Evolutionary conservation across 2,797 vertebrate species (phyloP).

Genomic region (Megalops cyprinoides): DNA sequence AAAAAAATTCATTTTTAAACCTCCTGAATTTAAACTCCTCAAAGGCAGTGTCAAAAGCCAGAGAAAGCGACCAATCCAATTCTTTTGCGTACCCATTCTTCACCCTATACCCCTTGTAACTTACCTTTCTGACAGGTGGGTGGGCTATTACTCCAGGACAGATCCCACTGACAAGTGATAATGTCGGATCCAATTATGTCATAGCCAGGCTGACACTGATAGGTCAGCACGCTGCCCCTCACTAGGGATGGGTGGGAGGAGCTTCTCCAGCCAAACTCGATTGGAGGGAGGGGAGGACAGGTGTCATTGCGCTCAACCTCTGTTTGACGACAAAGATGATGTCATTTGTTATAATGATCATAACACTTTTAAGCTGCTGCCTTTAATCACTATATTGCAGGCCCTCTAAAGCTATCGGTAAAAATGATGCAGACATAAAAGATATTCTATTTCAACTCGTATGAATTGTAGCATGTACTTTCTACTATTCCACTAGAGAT

Average conservation of each 20-base stretch:
- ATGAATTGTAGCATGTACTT: too few relatives aligned
- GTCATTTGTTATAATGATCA: not conserved
- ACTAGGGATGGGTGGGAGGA: conserved; percentile 88
- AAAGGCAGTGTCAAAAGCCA: too few relatives aligned
- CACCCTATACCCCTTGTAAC: conserved; percentile 27
- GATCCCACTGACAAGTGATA: conserved; percentile 93
- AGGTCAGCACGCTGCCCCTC: conserved; percentile 89
- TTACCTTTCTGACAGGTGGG: conserved; percentile 89
- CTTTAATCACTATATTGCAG: too few relatives aligned
- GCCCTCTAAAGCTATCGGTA: too few relatives aligned
- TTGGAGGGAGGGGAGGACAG: conserved; percentile 82
- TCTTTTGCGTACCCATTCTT: not conserved
- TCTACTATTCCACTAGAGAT: too few relatives aligned
- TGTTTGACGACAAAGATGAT: conserved; percentile 53
- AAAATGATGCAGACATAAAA: too few relatives aligned
- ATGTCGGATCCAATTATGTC: conserved; percentile 91
- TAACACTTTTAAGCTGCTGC: too few relatives aligned
- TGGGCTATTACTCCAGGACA: conserved; percentile 89
- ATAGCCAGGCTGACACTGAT: conserved; percentile 90
- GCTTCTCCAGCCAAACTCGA: conserved; percentile 88
- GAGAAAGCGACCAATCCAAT: not conserved
- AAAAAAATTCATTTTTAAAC: too few relatives aligned
- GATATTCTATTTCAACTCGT: too few relatives aligned
- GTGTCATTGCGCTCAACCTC: conserved; percentile 92
- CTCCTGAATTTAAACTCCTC: too few relatives aligned